Percentiles rank a stretch among this genome's conserved stretches.
These are phyloP conservation scores for Rhadinocentrus ornatus DNA, from an alignment of 2,797 vertebrate species.

Conservation along the genomic window DNA sequence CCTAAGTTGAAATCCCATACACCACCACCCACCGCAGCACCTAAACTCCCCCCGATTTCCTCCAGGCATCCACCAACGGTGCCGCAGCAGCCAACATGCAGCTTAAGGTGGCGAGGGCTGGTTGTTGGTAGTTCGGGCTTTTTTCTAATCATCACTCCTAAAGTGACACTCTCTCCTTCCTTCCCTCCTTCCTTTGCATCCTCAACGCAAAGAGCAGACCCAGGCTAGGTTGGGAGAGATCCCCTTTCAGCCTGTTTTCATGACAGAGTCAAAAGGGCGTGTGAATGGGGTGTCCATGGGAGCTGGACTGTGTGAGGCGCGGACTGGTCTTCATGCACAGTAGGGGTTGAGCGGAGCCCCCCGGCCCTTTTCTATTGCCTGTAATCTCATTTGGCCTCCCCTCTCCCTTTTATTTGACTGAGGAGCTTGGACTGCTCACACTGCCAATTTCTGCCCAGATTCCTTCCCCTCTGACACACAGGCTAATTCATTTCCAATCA, in stretches of 20 bases:
- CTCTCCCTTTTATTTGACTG: slow-evolving; percentile 82
- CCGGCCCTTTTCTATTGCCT: slow-evolving; percentile 88
- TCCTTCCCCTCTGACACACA: slow-evolving; percentile 79
- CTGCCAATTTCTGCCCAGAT: slow-evolving; percentile 77
- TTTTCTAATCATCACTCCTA: slow-evolving; percentile 49
- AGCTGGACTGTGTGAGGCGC: slow-evolving; percentile 85
- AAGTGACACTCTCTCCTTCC: slow-evolving; percentile 41
- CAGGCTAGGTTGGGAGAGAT: slow-evolving; percentile 86
- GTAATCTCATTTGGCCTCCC: slow-evolving; percentile 92
- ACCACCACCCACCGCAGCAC: slow-evolving; percentile 79
- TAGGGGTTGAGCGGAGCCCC: slow-evolving; percentile 94
- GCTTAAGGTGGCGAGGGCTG: slow-evolving; percentile 47
- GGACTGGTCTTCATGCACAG: slow-evolving; percentile 93
- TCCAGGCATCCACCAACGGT: slow-evolving; percentile 53
- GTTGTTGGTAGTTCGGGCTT: slow-evolving; percentile 26
- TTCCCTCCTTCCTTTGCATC: slow-evolving; percentile 58
- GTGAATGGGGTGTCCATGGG: slow-evolving; percentile 94
- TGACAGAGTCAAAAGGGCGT: slow-evolving; percentile 95
- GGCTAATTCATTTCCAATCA: slow-evolving; percentile 78
- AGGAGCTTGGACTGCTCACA: slow-evolving; percentile 78
- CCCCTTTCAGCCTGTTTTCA: slow-evolving; percentile 91
- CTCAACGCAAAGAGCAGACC: slow-evolving; percentile 82
- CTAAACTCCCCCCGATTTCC: slow-evolving; percentile 62
- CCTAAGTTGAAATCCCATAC: slow-evolving; percentile 77
- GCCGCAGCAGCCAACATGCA: slow-evolving; percentile 31